phyloP scores from a whole-genome alignment of 2,797 vertebrate genomes.

The Argentina silus region DNA sequence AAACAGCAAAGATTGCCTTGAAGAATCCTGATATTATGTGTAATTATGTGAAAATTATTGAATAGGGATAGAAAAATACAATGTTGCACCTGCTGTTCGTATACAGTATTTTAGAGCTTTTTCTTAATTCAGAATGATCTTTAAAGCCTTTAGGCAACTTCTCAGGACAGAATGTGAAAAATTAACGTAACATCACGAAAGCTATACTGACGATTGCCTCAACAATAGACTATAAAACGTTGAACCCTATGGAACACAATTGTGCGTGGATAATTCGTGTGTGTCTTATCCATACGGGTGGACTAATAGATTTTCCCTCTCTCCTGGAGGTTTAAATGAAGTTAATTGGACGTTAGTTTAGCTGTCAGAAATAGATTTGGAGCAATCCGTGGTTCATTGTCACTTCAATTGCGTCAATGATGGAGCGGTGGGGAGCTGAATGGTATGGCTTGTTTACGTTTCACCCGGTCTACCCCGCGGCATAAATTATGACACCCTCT shows the following conservation, averaged over 20 bases:
- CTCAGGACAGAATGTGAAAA: background rate
- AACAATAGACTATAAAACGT: background rate
- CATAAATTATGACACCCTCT: conserved; percentile 14
- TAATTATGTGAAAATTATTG: background rate
- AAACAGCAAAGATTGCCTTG: no score
- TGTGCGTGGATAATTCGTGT: background rate
- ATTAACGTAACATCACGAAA: background rate
- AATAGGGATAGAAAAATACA: background rate
- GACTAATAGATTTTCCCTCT: background rate
- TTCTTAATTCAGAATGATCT: background rate
- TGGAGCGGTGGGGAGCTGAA: conserved; percentile 27
- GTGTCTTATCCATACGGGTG: background rate
- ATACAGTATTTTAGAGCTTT: background rate
- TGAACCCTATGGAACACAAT: background rate
- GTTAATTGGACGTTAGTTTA: conserved; percentile 47
- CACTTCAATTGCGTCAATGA: conserved; percentile 39
- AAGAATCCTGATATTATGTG: no score
- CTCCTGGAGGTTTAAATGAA: conserved; percentile 10
- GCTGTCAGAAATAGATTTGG: conserved; percentile 41
- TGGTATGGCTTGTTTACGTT: conserved; percentile 33
- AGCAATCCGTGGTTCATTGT: conserved; percentile 29
- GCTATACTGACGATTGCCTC: no score
- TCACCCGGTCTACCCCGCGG: conserved; percentile 12
- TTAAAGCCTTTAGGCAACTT: background rate
- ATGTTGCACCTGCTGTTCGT: background rate